These are phyloP conservation scores for Labeo rohita DNA, from an alignment of 2,113 vertebrate genomes.

Conservation along the genomic window DNA sequence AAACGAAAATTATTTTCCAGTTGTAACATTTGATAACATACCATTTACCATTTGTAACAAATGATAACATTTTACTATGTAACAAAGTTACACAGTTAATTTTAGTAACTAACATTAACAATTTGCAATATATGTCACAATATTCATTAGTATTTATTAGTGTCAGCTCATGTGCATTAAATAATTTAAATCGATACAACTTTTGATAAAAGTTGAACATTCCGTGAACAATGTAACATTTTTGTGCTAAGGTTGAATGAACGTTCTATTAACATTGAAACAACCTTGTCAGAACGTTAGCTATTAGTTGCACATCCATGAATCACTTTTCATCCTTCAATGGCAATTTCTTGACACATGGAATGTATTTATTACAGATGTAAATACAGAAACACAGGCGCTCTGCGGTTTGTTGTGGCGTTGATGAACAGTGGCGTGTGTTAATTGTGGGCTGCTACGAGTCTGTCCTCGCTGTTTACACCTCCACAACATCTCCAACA, in stretches of 20 bases:
- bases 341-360: not conserved
- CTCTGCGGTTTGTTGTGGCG: not conserved
- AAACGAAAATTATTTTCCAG: too few relatives aligned
- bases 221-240: too few relatives aligned
- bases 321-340: not conserved
- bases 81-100: too few relatives aligned
- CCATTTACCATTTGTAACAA: too few relatives aligned
- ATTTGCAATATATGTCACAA: not conserved
- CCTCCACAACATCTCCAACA: conserved; percentile 69
- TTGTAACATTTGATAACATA: too few relatives aligned
- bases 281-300: too few relatives aligned
- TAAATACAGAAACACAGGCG: not conserved
- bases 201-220: too few relatives aligned
- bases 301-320: too few relatives aligned
- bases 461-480: conserved; percentile 38
- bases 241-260: not conserved
- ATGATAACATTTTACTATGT: too few relatives aligned
- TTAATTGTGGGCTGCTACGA: not conserved
- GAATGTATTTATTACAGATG: not conserved
- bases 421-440: not conserved
- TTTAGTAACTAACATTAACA: not conserved
- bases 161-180: too few relatives aligned
- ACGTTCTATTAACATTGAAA: not conserved
- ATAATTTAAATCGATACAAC: too few relatives aligned
- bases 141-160: too few relatives aligned